A percentile compares a stretch with the other conserved stretches of the same genome.
Conservation (phyloP, 2,888 invertebrate genomes). For the Rotaria macrura region DNA sequence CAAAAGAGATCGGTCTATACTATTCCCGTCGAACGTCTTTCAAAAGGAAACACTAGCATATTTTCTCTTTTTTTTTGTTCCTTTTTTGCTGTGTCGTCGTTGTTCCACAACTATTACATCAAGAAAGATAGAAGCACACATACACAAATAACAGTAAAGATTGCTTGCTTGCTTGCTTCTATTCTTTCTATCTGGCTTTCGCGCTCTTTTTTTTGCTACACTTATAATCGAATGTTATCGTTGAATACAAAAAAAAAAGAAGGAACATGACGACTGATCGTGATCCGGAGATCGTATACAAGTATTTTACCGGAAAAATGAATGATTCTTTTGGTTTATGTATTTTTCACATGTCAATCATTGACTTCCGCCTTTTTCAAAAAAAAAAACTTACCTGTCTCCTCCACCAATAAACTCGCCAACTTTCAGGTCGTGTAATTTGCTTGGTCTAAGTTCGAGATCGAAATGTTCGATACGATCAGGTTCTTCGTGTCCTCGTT, state of each 20-base stretch:
- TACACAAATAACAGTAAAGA: neutral
- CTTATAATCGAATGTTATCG: neutral
- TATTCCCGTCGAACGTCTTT: neutral
- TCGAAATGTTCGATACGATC: constrained; percentile 34
- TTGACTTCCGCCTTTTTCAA: neutral
- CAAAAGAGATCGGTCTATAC: neutral
- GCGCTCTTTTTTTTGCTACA: neutral
- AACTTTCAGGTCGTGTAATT: constrained; percentile 31
- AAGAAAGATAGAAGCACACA: neutral
- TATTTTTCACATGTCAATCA: neutral
- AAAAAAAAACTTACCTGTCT: constrained; percentile 25
- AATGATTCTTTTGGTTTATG: neutral
- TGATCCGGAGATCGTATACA: neutral
- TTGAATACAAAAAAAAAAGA: neutral
- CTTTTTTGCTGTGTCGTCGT: neutral
- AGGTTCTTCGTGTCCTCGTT: constrained; percentile 27
- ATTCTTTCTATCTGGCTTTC: neutral
- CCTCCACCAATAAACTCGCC: constrained; percentile 32
- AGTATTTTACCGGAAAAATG: neutral
- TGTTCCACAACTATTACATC: neutral
- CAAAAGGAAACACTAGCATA: neutral
- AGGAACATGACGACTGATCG: neutral
- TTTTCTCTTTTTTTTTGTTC: neutral
- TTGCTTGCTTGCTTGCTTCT: neutral
- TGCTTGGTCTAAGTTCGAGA: constrained; percentile 33